Percentiles rank a stretch among this genome's conserved stretches.
These are phyloP conservation scores for Notolabrus celidotus DNA, from an alignment of 2,797 vertebrate genomes.

Conservation along the genomic window DNA sequence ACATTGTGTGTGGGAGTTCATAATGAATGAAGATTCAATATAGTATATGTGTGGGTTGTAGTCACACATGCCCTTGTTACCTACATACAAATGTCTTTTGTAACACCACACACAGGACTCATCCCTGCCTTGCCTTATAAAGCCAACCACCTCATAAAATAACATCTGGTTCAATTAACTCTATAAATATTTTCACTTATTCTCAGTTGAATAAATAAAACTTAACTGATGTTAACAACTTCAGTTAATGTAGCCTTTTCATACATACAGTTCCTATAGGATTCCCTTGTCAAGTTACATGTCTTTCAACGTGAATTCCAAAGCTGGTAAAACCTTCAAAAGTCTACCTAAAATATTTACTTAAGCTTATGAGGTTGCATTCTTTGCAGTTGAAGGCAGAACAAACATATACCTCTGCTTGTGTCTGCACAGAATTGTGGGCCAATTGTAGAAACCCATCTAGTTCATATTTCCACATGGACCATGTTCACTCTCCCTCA, in stretches of 20 bases:
- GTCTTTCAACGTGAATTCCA: no score
- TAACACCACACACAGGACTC: conserved; percentile 5
- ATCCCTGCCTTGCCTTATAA: conserved; percentile 16
- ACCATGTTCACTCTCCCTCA: neutral
- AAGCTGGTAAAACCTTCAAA: no score
- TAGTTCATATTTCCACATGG: neutral
- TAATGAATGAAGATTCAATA: conserved; percentile 35
- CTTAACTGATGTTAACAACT: no score
- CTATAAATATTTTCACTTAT: no score
- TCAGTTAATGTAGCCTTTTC: no score
- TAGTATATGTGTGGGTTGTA: conserved; percentile 21
- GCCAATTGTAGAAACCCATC: neutral
- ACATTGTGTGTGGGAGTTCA: conserved; percentile 14
- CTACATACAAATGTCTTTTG: neutral
- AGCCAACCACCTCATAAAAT: conserved; percentile 1
- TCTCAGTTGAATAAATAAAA: no score
- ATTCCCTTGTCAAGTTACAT: no score
- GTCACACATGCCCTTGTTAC: conserved; percentile 2
- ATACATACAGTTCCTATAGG: no score
- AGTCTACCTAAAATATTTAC: no score
- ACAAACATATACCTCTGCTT: neutral
- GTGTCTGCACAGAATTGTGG: neutral
- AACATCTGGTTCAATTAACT: neutral
- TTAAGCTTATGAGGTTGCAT: no score
- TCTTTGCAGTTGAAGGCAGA: no score